A percentile compares a stretch with the other conserved stretches of the same genome.
phyloP scores from a whole-genome alignment of 2,888 invertebrate species.

The Pristionchus fissidentatus region DNA sequence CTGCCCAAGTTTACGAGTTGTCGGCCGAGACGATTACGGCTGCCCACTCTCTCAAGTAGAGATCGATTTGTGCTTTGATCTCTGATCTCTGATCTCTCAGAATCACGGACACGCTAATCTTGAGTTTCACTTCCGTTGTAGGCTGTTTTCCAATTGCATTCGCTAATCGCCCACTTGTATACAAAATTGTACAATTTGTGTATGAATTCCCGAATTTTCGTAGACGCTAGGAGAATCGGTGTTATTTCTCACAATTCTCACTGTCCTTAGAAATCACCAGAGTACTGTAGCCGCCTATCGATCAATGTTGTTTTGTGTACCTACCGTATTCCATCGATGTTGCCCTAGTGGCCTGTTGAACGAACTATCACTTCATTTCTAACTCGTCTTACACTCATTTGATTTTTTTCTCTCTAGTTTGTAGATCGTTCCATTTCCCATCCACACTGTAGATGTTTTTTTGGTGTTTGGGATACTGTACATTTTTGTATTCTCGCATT shows the following conservation, averaged over 20 bases:
- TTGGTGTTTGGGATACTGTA: slow-evolving; percentile 38
- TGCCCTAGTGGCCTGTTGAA: slow-evolving; percentile 27
- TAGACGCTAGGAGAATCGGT: slow-evolving; percentile 29
- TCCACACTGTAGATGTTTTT: not conserved
- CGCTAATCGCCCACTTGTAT: not conserved
- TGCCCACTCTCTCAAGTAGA: slow-evolving; percentile 32
- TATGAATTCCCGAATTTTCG: slow-evolving; percentile 5
- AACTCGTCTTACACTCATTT: slow-evolving; percentile 7
- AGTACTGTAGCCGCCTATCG: slow-evolving; percentile 32
- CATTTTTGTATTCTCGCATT: slow-evolving; percentile 2
- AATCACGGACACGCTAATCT: too few species aligned
- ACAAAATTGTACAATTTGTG: slow-evolving; percentile 18
- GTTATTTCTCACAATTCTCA: not conserved
- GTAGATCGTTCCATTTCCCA: not conserved
- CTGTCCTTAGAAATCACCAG: not conserved
- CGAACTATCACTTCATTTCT: slow-evolving; percentile 31
- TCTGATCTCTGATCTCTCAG: slow-evolving; percentile 32
- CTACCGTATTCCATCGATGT: too few species aligned
- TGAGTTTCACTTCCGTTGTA: slow-evolving; percentile 16
- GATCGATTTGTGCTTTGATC: slow-evolving; percentile 39
- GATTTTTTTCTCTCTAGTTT: not conserved
- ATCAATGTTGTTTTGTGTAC: not conserved
- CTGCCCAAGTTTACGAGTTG: not conserved
- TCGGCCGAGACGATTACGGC: not conserved
- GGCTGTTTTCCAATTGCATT: not conserved